Percentiles rank a stretch among this genome's conserved stretches.
phyloP scores from a whole-genome alignment of 2,797 vertebrate species.

The Fistularia tabacaria region DNA sequence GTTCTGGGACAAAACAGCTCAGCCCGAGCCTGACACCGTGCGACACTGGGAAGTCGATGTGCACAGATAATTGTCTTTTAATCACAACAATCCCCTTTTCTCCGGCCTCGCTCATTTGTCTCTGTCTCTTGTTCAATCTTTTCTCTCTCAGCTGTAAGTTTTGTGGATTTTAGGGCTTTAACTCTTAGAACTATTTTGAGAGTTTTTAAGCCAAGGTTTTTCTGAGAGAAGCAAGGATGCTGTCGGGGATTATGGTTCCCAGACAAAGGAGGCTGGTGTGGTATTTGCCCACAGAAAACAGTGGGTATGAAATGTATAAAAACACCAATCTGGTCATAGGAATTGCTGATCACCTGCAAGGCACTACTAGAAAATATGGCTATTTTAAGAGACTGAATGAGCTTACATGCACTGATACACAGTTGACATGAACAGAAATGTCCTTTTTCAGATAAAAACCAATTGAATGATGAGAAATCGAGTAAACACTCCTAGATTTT shows the following conservation, averaged over 20 bases:
- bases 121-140: conserved; percentile 47
- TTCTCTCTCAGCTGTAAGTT: conserved; percentile 37
- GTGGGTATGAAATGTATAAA: no score
- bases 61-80: conserved; percentile 79
- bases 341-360: no score
- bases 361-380: no score
- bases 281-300: no score
- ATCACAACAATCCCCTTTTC: conserved; percentile 76
- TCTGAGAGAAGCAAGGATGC: not conserved
- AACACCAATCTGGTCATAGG: no score
- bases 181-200: conserved; percentile 14
- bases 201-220: conserved; percentile 1
- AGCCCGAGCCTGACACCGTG: conserved; percentile 79
- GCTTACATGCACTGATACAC: no score
- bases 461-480: no score
- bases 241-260: not conserved
- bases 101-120: conserved; percentile 55
- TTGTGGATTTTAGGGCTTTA: conserved; percentile 6
- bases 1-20: conserved; percentile 69
- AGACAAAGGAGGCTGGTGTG: no score
- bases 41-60: conserved; percentile 79
- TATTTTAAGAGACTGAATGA: no score
- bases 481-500: no score
- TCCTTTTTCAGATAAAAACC: no score
- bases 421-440: no score